Evolutionary conservation across 2,797 vertebrate species (phyloP).

Genomic region (Nasua narica): DNA sequence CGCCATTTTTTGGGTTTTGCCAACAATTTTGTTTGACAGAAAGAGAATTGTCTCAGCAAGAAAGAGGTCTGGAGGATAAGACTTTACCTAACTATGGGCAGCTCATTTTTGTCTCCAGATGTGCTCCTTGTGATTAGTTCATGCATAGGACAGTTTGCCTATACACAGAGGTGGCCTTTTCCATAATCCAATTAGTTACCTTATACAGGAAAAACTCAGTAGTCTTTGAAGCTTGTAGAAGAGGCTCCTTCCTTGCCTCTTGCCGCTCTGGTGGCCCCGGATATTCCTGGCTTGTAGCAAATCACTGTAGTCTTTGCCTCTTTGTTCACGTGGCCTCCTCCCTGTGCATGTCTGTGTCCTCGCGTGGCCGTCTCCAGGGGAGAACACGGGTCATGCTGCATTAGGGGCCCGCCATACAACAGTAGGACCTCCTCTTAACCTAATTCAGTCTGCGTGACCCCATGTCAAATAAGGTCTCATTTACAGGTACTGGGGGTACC

Average conservation of each 20-base stretch:
- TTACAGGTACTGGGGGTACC: neutral
- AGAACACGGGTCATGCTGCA: neutral
- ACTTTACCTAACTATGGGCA: accelerated
- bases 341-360: neutral
- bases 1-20: neutral
- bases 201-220: neutral
- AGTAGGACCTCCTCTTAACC: neutral
- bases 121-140: too few species aligned
- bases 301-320: neutral
- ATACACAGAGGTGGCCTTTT: accelerated
- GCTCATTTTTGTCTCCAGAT: too few species aligned
- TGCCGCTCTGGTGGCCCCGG: neutral
- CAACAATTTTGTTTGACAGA: neutral
- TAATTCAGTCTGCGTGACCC: neutral
- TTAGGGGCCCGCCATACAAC: neutral
- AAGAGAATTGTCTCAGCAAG: neutral
- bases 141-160: neutral
- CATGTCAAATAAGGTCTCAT: neutral
- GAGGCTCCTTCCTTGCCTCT: accelerated
- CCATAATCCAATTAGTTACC: accelerated
- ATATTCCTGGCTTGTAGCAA: neutral
- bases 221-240: neutral
- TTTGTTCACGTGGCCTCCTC: neutral
- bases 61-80: neutral
- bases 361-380: neutral